phyloP scores from a whole-genome alignment of 2,888 invertebrate genomes.

The Xestia ashworthii region DNA sequence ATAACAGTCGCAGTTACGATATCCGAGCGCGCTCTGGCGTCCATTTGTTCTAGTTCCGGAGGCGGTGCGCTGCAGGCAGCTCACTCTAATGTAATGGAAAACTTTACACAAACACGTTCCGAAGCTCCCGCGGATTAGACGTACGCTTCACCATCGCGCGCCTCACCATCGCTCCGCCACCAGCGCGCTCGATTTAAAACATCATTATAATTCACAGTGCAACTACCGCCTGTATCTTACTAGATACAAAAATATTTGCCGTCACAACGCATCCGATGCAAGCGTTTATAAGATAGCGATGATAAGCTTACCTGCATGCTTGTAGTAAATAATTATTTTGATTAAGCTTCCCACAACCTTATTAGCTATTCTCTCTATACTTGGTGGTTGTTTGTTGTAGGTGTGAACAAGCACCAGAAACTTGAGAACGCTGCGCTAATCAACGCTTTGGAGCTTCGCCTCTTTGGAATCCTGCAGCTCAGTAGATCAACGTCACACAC shows the following conservation, averaged over 20 bases:
- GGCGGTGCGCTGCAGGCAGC: slow-evolving; percentile 70
- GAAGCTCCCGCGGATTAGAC: slow-evolving; percentile 80
- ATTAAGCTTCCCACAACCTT: slow-evolving; percentile 69
- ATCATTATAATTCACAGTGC: slow-evolving; percentile 84
- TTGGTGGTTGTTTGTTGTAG: slow-evolving; percentile 55
- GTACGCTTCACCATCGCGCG: slow-evolving; percentile 62
- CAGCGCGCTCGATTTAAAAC: slow-evolving; percentile 71
- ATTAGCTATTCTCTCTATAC: slow-evolving; percentile 68
- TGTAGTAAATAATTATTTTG: slow-evolving; percentile 71
- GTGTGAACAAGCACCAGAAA: slow-evolving; percentile 66
- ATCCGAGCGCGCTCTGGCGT: slow-evolving; percentile 81
- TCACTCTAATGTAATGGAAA: slow-evolving; percentile 85
- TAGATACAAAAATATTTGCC: slow-evolving; percentile 73
- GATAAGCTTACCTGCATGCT: slow-evolving; percentile 71
- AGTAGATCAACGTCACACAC: slow-evolving; percentile 68
- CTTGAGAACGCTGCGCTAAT: slow-evolving; percentile 69
- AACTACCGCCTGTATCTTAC: slow-evolving; percentile 68
- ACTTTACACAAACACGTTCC: slow-evolving; percentile 84
- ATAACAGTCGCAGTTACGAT: slow-evolving; percentile 88
- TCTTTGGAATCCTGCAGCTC: slow-evolving; percentile 57
- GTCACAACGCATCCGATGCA: slow-evolving; percentile 63
- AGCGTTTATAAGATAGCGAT: no score
- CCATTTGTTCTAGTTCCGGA: slow-evolving; percentile 87
- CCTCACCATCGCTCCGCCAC: slow-evolving; percentile 52
- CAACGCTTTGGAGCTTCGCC: slow-evolving; percentile 63